Evolutionary conservation across 30 jellyfish, hydroid and myxozoan species (phyloP).

Genomic region (Haliclystus octoradiatus): DNA sequence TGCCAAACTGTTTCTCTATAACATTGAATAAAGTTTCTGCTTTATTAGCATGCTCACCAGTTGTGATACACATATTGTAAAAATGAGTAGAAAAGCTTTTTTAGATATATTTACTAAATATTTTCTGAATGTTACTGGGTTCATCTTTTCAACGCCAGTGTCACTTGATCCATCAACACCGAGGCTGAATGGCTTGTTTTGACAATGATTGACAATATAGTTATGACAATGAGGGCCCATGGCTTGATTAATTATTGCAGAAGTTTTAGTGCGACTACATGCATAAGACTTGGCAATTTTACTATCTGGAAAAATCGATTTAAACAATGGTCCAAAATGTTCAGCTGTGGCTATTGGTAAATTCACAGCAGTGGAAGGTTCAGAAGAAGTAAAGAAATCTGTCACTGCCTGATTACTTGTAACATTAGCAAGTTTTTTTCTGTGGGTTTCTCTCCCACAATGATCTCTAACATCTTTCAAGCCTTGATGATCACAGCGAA

Average conservation of each 20-base stretch:
- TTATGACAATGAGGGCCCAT: conserved; percentile 3
- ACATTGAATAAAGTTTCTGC: neutral
- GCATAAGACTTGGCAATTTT: conserved; percentile 34
- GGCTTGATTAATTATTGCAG: conserved; percentile 23
- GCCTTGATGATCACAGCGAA: conserved; percentile 53
- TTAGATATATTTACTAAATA: neutral
- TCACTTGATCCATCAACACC: conserved; percentile 63
- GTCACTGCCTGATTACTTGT: too few relatives aligned
- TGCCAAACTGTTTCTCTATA: neutral
- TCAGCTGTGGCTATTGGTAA: conserved; percentile 43
- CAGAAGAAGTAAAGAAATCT: too few relatives aligned
- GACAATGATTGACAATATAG: conserved; percentile 2
- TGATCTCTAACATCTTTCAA: conserved; percentile 44
- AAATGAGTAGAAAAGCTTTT: conserved; percentile 8
- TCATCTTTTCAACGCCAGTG: conserved; percentile 5
- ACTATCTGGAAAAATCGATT: conserved; percentile 36
- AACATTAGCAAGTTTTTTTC: conserved; percentile 16
- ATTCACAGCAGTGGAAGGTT: too few relatives aligned
- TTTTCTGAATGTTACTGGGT: neutral
- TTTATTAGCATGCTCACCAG: conserved; percentile 3
- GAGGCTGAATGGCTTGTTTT: conserved; percentile 10
- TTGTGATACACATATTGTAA: conserved; percentile 3
- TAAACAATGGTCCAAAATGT: conserved; percentile 36
- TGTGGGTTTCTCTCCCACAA: conserved; percentile 19
- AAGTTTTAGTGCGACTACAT: conserved; percentile 36